These are phyloP conservation scores for Tautogolabrus adspersus DNA, from an alignment of 2,113 vertebrate species.

Conservation along the genomic window DNA sequence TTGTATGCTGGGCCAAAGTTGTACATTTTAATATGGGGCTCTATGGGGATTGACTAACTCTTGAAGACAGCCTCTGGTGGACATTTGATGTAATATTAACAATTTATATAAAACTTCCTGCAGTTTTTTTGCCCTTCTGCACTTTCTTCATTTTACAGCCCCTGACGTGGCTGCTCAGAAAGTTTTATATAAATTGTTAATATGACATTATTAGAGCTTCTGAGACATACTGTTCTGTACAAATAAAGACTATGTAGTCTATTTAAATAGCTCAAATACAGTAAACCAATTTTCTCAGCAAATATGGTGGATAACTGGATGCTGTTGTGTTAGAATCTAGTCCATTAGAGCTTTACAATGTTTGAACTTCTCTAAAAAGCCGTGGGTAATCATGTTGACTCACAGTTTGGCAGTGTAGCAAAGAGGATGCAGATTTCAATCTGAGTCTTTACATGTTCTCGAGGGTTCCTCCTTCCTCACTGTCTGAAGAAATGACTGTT, in stretches of 20 bases:
- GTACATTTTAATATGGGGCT: no score
- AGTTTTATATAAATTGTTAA: neutral
- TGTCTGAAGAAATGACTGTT: neutral
- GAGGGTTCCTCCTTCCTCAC: neutral
- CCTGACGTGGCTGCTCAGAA: no score
- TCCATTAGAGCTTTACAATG: neutral
- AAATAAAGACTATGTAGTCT: neutral
- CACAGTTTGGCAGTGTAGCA: neutral
- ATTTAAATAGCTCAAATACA: neutral
- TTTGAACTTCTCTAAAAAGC: neutral
- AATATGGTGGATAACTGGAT: neutral
- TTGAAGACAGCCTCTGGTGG: no score
- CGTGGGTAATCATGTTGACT: neutral
- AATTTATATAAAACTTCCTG: no score
- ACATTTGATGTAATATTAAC: no score
- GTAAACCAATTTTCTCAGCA: neutral
- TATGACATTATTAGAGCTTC: neutral
- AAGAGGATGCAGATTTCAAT: neutral
- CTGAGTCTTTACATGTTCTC: neutral
- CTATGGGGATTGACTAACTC: no score
- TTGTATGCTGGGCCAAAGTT: no score
- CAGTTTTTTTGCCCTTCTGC: no score
- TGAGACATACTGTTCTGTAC: neutral
- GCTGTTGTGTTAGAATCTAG: neutral
- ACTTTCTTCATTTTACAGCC: no score